Base-by-base conservation (phyloP, 2,113 vertebrate genomes). In the Melanerpes formicivorus region DNA sequence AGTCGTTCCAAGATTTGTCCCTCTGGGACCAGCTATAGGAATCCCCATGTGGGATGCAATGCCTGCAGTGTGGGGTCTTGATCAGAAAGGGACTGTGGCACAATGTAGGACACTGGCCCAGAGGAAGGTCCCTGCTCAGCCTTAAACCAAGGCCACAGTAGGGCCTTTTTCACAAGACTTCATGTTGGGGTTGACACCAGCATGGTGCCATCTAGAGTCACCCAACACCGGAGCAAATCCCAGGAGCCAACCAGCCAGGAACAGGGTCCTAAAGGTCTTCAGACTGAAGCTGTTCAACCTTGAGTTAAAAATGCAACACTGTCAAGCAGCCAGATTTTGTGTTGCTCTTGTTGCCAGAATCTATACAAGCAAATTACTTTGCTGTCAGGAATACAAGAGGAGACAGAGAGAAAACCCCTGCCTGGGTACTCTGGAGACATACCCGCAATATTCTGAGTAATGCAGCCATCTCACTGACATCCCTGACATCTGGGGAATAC, bases 301-400 rank as follows among this genome's bases (percentile, higher is more conserved):
- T 10, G 0, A 90, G 73, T 93, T 94, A 81, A 95, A 96, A 95
- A 90, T 56, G 77, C 87, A 79, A 89, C 54, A 30, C 84, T 89
- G 74, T 85, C 11, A 3, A 90, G 84, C 46, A 89, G 80, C 62
- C 90, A 82, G 89, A 69, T 86, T 95, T 91, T 78, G 34, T 0
- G 1, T 58, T 78, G 89, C 40, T 94, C 93, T 72, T 67, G 46
- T 93, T 84, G 93, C 92, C 91, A 86, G 77, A 94, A 96, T 95
- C 93, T 93, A 87, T 95, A 95, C 77, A 91, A 93, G 89, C 74
- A 90, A 94, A 93, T 95, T 96, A 84, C 90, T 93, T 83, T 95
- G 88, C 93, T 93, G 91, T 95, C 92, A 93, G 88, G 84, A 95
- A 81, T 84, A 94, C 82, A 93, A 84, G 79, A 84, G 56, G 75